Percentiles rank a stretch among this genome's conserved stretches.
These are phyloP conservation scores for Acomys russatus DNA, from an alignment of 2,797 vertebrate genomes.

Conservation along the genomic window DNA sequence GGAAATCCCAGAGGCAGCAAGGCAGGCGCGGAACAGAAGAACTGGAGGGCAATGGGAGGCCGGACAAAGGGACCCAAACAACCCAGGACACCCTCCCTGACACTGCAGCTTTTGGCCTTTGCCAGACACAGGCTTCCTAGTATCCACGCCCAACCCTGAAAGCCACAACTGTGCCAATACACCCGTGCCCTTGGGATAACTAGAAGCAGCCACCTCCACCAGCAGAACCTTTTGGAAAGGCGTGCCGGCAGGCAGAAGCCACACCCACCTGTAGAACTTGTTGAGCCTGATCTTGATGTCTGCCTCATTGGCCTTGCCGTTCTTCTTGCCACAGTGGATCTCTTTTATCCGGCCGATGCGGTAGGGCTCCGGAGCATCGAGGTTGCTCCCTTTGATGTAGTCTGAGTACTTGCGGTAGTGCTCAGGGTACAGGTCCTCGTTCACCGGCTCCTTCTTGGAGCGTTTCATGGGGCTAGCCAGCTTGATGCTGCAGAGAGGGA, in stretches of 20 bases:
- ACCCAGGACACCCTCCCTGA: background rate
- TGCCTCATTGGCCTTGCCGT: slow-evolving; percentile 91
- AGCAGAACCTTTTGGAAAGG: background rate
- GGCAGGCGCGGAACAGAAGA: no score
- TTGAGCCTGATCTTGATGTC: slow-evolving; percentile 95
- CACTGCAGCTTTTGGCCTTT: background rate
- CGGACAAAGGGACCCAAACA: background rate
- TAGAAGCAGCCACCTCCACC: background rate
- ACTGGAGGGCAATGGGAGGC: background rate
- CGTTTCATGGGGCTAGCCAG: slow-evolving; percentile 95
- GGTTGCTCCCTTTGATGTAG: slow-evolving; percentile 98
- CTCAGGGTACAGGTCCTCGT: slow-evolving; percentile 97
- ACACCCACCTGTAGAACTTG: slow-evolving; percentile 95
- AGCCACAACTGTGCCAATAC: background rate
- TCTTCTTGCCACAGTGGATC: slow-evolving; percentile 94
- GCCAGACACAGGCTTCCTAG: background rate
- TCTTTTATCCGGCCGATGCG: slow-evolving; percentile 95
- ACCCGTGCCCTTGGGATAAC: background rate
- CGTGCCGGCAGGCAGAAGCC: background rate
- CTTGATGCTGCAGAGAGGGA: slow-evolving; percentile 90
- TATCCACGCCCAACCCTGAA: background rate
- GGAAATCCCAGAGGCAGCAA: background rate
- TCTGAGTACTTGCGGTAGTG: slow-evolving; percentile 98
- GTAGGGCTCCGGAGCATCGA: slow-evolving; percentile 95
- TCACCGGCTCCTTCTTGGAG: slow-evolving; percentile 95